phyloP scores from a whole-genome alignment of 2,797 vertebrate genomes.

The Triplophysa yarkandensis region DNA sequence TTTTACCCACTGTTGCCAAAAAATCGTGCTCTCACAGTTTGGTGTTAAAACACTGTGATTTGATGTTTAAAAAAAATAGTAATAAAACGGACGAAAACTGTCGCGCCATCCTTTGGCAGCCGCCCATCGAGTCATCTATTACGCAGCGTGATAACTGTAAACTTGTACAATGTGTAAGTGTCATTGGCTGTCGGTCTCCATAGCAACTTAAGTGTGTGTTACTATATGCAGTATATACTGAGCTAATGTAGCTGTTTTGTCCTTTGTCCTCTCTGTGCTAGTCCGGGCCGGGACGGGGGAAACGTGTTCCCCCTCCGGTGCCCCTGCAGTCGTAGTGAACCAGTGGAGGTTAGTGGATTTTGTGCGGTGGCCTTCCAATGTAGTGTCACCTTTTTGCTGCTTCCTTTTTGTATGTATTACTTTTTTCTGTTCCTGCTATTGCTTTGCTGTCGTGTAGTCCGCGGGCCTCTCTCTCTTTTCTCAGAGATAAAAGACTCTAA shows the following conservation, averaged over 20 bases:
- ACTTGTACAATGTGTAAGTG: slow-evolving; percentile 98
- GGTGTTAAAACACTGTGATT: slow-evolving; percentile 92
- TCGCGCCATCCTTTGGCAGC: slow-evolving; percentile 91
- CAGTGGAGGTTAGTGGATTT: slow-evolving; percentile 99
- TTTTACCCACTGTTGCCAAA: slow-evolving; percentile 90
- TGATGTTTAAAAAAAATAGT: slow-evolving; percentile 67
- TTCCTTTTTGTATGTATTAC: slow-evolving; percentile 92
- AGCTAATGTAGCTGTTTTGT: slow-evolving; percentile 99
- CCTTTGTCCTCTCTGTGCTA: slow-evolving; percentile 99
- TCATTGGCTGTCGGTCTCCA: slow-evolving; percentile 98
- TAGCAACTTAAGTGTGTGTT: slow-evolving; percentile 99
- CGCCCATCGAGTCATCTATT: slow-evolving; percentile 94
- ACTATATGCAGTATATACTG: slow-evolving; percentile 99
- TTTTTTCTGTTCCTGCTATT: slow-evolving; percentile 87
- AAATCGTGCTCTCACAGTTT: slow-evolving; percentile 84
- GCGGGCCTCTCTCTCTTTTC: slow-evolving; percentile 83
- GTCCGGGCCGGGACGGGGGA: slow-evolving; percentile 81
- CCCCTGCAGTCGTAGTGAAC: slow-evolving; percentile 97
- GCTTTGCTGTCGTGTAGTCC: slow-evolving; percentile 98
- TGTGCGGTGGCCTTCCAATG: slow-evolving; percentile 96
- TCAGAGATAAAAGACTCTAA: slow-evolving; percentile 99
- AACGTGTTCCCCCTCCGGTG: slow-evolving; percentile 67
- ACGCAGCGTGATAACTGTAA: slow-evolving; percentile 96
- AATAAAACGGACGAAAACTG: slow-evolving; percentile 78
- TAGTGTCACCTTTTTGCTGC: slow-evolving; percentile 94